Conservation (phyloP, 1,140 invertebrate genomes). For the Nasonia giraulti region DNA sequence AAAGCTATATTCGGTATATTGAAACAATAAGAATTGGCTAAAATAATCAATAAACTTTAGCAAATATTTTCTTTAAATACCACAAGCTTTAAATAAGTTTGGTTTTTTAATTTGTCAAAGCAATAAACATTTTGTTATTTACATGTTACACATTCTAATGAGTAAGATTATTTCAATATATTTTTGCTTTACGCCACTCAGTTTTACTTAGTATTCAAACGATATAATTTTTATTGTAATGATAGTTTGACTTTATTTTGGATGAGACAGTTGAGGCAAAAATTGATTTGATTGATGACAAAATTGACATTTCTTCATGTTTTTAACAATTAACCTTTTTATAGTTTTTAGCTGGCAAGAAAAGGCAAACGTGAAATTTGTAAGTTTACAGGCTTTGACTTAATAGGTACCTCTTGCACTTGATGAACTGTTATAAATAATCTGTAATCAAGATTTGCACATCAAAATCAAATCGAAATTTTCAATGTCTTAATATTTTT, state of each 20-base stretch:
- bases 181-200: neutral
- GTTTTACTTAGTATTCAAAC: neutral
- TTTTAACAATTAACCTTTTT: slow-evolving; percentile 49
- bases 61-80: neutral
- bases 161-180: neutral
- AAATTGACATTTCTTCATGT: slow-evolving; percentile 51
- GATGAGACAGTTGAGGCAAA: too few relatives aligned
- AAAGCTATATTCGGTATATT: neutral
- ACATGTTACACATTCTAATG: neutral
- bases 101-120: neutral
- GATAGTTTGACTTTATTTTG: neutral
- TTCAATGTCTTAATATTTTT: neutral
- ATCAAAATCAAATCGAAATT: neutral
- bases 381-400: neutral
- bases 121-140: slow-evolving; percentile 4
- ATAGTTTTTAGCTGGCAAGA: slow-evolving; percentile 36
- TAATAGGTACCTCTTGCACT: neutral
- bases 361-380: slow-evolving; percentile 3
- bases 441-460: too few relatives aligned
- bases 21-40: too few relatives aligned
- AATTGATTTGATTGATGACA: slow-evolving; percentile 3
- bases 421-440: neutral
- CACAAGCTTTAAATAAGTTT: neutral
- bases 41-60: slow-evolving; percentile 15
- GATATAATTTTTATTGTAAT: neutral